phyloP scores from a whole-genome alignment of 2,113 vertebrate genomes.

The Otis tarda region DNA sequence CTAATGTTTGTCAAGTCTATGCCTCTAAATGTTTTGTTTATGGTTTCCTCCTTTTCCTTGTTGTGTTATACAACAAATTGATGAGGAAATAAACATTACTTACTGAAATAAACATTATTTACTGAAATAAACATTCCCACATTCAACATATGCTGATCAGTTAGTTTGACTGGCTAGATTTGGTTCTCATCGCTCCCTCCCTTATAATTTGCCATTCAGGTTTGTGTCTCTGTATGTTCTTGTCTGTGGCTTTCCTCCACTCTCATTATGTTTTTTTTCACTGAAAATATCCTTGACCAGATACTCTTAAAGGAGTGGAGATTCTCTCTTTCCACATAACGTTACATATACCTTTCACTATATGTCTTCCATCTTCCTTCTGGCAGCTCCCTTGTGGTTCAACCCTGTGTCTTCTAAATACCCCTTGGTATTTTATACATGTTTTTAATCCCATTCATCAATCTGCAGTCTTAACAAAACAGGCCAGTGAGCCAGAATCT shows the following conservation, averaged over 20 bases:
- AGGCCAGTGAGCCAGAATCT: neutral
- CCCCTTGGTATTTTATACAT: neutral
- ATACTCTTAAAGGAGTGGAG: neutral
- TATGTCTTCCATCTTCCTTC: neutral
- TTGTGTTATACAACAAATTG: neutral
- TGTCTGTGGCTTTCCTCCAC: neutral
- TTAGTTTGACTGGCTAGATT: neutral
- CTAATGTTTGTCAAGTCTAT: neutral
- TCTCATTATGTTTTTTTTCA: neutral
- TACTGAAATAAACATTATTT: neutral
- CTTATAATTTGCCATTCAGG: neutral
- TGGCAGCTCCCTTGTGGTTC: neutral
- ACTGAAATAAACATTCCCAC: neutral
- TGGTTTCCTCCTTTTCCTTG: neutral
- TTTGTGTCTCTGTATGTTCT: neutral
- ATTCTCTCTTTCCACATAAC: neutral
- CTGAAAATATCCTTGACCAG: neutral
- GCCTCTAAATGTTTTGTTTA: neutral
- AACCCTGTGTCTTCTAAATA: neutral
- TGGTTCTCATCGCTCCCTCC: neutral
- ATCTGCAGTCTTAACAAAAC: neutral
- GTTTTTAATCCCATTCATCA: neutral
- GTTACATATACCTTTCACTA: neutral
- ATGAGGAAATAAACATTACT: neutral
- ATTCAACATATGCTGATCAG: neutral